Base-by-base conservation (phyloP, 1,140 invertebrate species). In the Euura lappo region DNA sequence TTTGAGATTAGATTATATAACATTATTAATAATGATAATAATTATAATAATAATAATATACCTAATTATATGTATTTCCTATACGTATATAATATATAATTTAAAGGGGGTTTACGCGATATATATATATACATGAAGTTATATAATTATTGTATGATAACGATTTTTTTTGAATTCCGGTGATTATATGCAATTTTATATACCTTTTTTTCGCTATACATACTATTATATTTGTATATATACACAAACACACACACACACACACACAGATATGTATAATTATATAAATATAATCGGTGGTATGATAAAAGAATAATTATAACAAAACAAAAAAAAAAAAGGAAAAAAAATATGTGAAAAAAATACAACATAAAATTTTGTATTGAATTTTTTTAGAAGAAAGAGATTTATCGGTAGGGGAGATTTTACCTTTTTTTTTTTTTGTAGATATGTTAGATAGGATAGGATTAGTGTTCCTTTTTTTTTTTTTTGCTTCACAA, bases 81-180 rank as follows among this genome's bases (percentile, higher is more conserved):
- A 60, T n/a, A 60, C 13, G 51, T 60, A 60, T 60, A 60, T 60
- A 28, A n/a, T 60, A 60, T 60, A 60, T 60, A 51, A 51, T 8
- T 51, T 2, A 2, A 8, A 28, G 28, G 28, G 28, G 28, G 28
- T 1, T 28, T 28, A 28, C 28, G 47, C 47, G 28, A 60, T 60
- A 60, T 60, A 60, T 60, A 60, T 60, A 60, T 60, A 11, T 60
- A 11, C 6, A 60, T 60, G 10, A 60, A n/a, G 51, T 3, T 60
- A 11, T 60, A 5, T 28, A 28, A 28, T 28, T 28, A 28, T 28
- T n/a, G 51, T 60, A 60, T 3, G 51, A 60, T 1, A 60, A 60
- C 2, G 51, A 60, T 3, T n/a, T 60, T 60, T 60, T 60, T 60
- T 60, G 3, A 3, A 60, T 60, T n/a, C 51, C 51, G 51, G 51